A percentile compares a stretch with the other conserved stretches of the same genome.
Conservation (phyloP, 2,888 invertebrate species). For the Leptinotarsa haldemani region DNA sequence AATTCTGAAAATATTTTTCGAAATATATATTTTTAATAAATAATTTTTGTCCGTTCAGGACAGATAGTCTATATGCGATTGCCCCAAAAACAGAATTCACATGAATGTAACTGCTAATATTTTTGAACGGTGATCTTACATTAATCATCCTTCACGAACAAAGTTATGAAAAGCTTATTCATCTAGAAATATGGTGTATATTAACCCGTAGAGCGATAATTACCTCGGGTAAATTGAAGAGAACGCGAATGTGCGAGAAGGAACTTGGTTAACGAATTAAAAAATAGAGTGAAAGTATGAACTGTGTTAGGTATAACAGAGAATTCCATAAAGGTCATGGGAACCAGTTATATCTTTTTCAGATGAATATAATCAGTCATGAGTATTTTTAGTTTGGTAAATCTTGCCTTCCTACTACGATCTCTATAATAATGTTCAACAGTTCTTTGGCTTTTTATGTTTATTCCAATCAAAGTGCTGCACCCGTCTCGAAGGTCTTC, state of each 20-base stretch:
- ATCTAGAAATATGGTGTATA: background rate
- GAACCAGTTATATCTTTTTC: constrained; percentile 1
- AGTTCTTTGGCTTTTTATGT: constrained; percentile 26
- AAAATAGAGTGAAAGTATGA: constrained; percentile 18
- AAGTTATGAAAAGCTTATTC: background rate
- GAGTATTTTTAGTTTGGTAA: constrained; percentile 8
- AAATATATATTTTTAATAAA: no score
- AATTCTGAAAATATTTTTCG: no score
- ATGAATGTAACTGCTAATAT: no score
- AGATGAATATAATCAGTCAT: constrained; percentile 14
- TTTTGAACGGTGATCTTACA: background rate
- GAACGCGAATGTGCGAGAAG: constrained; percentile 13
- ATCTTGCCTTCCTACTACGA: constrained; percentile 3
- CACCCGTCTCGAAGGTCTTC: constrained; percentile 40
- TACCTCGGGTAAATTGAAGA: background rate
- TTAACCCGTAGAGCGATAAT: background rate
- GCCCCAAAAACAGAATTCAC: no score
- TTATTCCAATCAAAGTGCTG: constrained; percentile 24
- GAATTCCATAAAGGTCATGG: constrained; percentile 20
- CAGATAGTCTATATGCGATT: no score
- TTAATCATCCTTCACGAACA: background rate
- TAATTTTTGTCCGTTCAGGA: no score
- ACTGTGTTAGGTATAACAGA: constrained; percentile 7
- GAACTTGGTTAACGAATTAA: constrained; percentile 5
- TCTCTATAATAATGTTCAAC: constrained; percentile 18